Conservation (phyloP, 35 echinoderm and acorn worm species). For the Strongylocentrotus purpuratus region DNA sequence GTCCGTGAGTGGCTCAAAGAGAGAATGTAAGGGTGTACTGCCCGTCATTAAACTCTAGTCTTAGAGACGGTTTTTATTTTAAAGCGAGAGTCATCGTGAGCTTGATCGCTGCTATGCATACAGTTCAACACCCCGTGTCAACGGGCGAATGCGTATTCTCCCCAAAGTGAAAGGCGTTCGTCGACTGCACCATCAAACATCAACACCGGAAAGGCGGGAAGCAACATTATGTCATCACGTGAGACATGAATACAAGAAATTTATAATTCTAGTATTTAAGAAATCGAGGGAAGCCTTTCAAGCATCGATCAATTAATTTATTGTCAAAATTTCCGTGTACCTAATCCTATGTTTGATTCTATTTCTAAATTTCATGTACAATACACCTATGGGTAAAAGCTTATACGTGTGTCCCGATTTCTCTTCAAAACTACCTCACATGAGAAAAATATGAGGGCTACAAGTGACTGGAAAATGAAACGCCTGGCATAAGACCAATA, state of each 20-base stretch:
- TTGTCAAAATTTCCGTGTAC: background rate
- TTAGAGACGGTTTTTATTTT: background rate
- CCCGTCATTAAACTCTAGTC: background rate
- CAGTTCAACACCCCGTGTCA: background rate
- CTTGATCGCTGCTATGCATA: no score
- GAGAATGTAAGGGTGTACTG: background rate
- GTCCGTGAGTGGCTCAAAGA: constrained; percentile 1
- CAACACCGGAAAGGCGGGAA: background rate
- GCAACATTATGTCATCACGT: background rate
- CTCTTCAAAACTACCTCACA: background rate
- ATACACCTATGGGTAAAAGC: background rate
- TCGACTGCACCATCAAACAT: no score
- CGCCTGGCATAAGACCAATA: no score
- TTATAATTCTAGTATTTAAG: background rate
- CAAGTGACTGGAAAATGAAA: no score
- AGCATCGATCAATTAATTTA: no score
- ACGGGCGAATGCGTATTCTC: background rate
- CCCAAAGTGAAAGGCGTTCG: background rate
- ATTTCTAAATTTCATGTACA: background rate
- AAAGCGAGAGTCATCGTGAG: background rate
- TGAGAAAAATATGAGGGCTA: background rate
- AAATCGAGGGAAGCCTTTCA: no score
- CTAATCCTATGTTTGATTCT: background rate
- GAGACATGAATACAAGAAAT: background rate
- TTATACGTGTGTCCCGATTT: background rate